Conservation (phyloP, 1,140 invertebrate genomes). For the Asbolus verrucosus region DNA sequence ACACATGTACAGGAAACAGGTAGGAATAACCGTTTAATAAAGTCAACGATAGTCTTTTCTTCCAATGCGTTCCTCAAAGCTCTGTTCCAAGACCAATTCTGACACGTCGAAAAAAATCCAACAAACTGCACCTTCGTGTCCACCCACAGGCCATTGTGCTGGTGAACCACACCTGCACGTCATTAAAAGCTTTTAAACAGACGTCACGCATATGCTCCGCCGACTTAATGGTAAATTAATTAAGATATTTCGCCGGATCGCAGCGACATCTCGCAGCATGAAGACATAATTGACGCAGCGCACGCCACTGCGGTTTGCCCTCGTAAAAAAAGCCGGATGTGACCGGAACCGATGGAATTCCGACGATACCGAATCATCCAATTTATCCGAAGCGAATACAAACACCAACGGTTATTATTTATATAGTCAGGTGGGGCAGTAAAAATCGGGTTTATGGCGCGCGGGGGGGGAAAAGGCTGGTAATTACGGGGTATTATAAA, state of each 20-base stretch:
- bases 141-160: constrained; percentile 19
- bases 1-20: too few species aligned
- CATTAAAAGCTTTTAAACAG: background rate
- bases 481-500: too few species aligned
- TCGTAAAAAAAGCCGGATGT: constrained; percentile 9
- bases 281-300: constrained; percentile 1
- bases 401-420: constrained; percentile 1
- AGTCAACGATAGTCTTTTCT: too few species aligned
- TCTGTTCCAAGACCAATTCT: too few species aligned
- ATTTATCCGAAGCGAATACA: constrained; percentile 6
- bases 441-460: too few species aligned
- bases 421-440: too few species aligned
- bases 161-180: constrained; percentile 17
- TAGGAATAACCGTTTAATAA: too few species aligned
- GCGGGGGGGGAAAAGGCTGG: too few species aligned
- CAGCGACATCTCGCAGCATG: background rate
- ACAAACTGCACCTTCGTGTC: background rate
- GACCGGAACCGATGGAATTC: constrained; percentile 35
- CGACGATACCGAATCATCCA: constrained; percentile 6
- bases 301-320: background rate
- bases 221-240: constrained; percentile 22
- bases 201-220: too few species aligned
- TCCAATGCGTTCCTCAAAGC: too few species aligned
- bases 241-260: too few species aligned
- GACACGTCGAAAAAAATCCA: too few species aligned